A percentile compares a stretch with the other conserved stretches of the same genome.
These are phyloP conservation scores for Eumaeus atala DNA, from an alignment of 1,140 invertebrate species.

Conservation along the genomic window DNA sequence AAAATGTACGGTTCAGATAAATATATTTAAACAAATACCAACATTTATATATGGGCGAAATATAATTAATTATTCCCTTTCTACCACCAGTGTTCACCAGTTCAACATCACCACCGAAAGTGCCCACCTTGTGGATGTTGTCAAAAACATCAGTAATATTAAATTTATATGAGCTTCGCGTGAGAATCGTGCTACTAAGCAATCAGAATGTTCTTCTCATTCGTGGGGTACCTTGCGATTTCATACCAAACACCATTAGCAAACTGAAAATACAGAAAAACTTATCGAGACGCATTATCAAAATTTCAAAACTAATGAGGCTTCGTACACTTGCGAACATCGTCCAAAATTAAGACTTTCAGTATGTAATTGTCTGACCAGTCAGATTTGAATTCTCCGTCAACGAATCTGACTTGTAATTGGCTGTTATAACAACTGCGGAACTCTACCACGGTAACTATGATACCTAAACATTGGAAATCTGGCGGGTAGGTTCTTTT, in stretches of 20 bases:
- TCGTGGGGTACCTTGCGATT: constrained; percentile 3
- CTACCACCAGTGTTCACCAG: neutral
- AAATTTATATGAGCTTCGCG: neutral
- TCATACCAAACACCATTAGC: neutral
- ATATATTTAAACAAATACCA: neutral
- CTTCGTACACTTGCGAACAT: too few relatives aligned
- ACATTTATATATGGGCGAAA: neutral
- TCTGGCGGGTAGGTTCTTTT: too few relatives aligned
- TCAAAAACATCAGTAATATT: constrained; percentile 2
- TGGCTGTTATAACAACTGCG: too few relatives aligned
- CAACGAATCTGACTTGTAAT: too few relatives aligned
- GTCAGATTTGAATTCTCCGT: too few relatives aligned
- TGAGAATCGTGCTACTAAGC: neutral
- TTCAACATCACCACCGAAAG: constrained; percentile 2
- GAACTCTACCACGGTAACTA: too few relatives aligned
- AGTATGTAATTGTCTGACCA: too few relatives aligned
- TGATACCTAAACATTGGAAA: too few relatives aligned
- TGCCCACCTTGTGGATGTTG: constrained; percentile 1
- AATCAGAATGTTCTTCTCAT: neutral
- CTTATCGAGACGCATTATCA: too few relatives aligned
- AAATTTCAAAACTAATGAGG: too few relatives aligned
- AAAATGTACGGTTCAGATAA: neutral
- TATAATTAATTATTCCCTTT: neutral
- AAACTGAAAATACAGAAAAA: neutral
- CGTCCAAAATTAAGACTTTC: too few relatives aligned